Percentiles rank a stretch among this genome's conserved stretches.
phyloP scores from a whole-genome alignment of 2,888 invertebrate species.

The Crematogaster levior region DNA sequence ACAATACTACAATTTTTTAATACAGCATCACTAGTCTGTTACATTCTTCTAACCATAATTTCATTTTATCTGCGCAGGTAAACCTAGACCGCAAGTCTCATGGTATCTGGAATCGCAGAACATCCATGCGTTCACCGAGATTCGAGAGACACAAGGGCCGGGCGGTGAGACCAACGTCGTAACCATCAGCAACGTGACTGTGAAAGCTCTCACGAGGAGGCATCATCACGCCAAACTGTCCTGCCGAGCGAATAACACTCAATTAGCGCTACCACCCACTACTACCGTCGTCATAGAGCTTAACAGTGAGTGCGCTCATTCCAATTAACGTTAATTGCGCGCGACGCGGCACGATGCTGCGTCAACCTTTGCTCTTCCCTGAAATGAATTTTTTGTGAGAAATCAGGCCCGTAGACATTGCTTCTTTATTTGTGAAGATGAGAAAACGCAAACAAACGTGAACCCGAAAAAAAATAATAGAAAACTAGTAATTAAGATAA shows the following conservation, averaged over 20 bases:
- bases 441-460: not conserved
- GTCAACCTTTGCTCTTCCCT: not conserved
- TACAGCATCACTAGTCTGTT: not conserved
- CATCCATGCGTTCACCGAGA: constrained; percentile 93
- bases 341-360: constrained; percentile 4
- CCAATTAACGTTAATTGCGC: constrained; percentile 47
- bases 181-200: constrained; percentile 93
- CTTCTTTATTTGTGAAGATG: not conserved
- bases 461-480: not conserved
- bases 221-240: constrained; percentile 94
- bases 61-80: constrained; percentile 86
- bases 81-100: constrained; percentile 92
- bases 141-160: constrained; percentile 85
- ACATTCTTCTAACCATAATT: not conserved
- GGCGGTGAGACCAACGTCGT: constrained; percentile 87
- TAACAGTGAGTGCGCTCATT: constrained; percentile 90
- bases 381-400: not conserved
- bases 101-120: constrained; percentile 95
- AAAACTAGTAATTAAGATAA: not conserved
- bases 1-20: not conserved
- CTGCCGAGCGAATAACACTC: constrained; percentile 96
- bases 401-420: not conserved
- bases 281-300: constrained; percentile 94
- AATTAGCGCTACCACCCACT: constrained; percentile 92
- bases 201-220: constrained; percentile 93